Conservation (phyloP, 2,888 invertebrate genomes). For the Agriopis aurantiaria region DNA sequence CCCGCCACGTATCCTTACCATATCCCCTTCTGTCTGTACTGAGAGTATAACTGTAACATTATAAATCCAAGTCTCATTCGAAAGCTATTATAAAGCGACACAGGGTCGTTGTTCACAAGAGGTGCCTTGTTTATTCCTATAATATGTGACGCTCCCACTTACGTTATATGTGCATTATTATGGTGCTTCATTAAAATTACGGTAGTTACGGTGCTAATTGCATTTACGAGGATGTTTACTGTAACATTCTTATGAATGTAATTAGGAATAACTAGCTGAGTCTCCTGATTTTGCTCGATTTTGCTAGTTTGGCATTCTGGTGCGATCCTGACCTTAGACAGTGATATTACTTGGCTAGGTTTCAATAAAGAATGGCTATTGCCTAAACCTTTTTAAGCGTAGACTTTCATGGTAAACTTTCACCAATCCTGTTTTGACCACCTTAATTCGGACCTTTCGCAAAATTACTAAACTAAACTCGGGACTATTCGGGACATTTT, state of each 20-base stretch:
- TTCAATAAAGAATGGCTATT: no score
- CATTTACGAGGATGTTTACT: conserved; percentile 11
- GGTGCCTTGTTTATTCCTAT: conserved; percentile 66
- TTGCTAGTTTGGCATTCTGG: background rate
- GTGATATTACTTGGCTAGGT: no score
- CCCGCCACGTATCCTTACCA: no score
- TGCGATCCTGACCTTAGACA: no score
- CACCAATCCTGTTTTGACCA: no score
- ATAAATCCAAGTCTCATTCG: conserved; percentile 63
- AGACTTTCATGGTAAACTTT: no score
- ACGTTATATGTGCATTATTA: conserved; percentile 27
- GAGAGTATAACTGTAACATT: conserved; percentile 21
- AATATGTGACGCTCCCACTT: conserved; percentile 44
- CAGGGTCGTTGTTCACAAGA: conserved; percentile 65
- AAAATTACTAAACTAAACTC: no score
- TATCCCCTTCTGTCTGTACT: no score
- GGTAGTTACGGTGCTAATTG: conserved; percentile 15
- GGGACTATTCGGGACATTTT: no score
- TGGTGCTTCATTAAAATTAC: conserved; percentile 38
- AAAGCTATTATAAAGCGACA: conserved; percentile 66
- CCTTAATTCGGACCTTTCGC: no score
- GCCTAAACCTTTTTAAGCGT: no score
- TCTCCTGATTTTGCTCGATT: background rate
- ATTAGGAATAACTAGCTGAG: conserved; percentile 2
- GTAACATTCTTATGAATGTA: conserved; percentile 6